Percentiles rank a stretch among this genome's conserved stretches.
These are phyloP conservation scores for Pseudanteris insignis DNA, from an alignment of 2,888 invertebrate species.

Conservation along the genomic window DNA sequence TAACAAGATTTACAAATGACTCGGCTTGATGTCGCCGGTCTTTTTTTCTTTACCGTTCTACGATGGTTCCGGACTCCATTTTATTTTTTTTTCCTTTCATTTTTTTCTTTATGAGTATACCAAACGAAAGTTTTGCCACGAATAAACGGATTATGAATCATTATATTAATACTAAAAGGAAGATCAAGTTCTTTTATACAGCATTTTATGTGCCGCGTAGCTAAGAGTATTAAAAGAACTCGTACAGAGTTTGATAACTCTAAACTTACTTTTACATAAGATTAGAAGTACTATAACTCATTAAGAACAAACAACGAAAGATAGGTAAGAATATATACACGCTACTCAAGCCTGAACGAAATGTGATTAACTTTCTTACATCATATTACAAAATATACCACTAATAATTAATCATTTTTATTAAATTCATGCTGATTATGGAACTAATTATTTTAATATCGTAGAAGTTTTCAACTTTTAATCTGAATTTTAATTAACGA, in stretches of 20 bases:
- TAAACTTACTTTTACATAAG: constrained; percentile 42
- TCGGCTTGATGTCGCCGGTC: background rate
- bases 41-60: too few relatives aligned
- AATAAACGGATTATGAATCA: constrained; percentile 38
- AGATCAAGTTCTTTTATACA: constrained; percentile 41
- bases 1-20: background rate
- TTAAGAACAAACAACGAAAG: constrained; percentile 41
- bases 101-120: constrained; percentile 9
- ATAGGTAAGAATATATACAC: constrained; percentile 32
- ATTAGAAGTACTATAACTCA: constrained; percentile 44
- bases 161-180: constrained; percentile 40
- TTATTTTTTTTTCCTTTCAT: background rate
- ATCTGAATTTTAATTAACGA: too few relatives aligned
- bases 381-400: too few relatives aligned
- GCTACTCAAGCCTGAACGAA: too few relatives aligned
- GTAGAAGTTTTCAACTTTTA: too few relatives aligned
- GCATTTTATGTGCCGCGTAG: constrained; percentile 30
- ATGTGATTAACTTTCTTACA: too few relatives aligned
- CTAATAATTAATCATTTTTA: too few relatives aligned
- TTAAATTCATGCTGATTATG: too few relatives aligned
- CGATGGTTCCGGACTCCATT: too few relatives aligned
- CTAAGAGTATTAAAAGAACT: constrained; percentile 43
- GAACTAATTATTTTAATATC: too few relatives aligned
- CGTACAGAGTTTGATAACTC: constrained; percentile 33
- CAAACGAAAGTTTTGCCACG: constrained; percentile 31